A percentile compares a stretch with the other conserved stretches of the same genome.
Conservation (phyloP, 2,113 vertebrate species). For the Macroglossus sobrinus region DNA sequence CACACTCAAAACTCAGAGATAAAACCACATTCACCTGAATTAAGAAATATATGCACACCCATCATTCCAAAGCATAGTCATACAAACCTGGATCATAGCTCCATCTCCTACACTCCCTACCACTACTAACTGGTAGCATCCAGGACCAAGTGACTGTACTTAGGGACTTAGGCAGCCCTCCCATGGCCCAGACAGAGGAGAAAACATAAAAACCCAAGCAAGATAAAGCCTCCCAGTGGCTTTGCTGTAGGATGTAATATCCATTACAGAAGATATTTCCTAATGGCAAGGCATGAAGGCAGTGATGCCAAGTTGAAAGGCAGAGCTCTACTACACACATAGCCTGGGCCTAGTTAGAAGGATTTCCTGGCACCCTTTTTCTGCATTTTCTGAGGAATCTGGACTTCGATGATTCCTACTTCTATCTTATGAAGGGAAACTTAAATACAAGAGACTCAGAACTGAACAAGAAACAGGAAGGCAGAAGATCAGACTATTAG, state of each 20-base stretch:
- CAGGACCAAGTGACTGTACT: background rate
- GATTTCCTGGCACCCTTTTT: background rate
- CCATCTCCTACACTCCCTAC: background rate
- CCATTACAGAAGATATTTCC: background rate
- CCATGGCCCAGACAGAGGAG: background rate
- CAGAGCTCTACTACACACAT: background rate
- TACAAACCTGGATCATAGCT: background rate
- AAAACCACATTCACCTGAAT: background rate
- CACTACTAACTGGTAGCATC: background rate
- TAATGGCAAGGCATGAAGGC: background rate
- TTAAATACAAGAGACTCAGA: background rate
- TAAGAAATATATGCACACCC: background rate
- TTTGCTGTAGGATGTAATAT: background rate
- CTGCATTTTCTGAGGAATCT: constrained; percentile 4
- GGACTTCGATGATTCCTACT: background rate
- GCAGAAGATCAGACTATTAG: background rate
- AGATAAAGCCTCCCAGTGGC: background rate
- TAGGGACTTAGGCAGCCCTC: background rate
- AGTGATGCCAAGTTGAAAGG: background rate
- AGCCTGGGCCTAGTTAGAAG: background rate
- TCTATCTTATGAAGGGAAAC: background rate
- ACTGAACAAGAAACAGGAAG: background rate
- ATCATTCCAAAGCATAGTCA: background rate
- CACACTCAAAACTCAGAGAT: background rate
- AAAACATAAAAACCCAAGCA: background rate